Evolutionary conservation across 1,140 invertebrate genomes (phyloP), one percentile per base, ranked within the genome.

Genomic region (Apis cerana): DNA sequence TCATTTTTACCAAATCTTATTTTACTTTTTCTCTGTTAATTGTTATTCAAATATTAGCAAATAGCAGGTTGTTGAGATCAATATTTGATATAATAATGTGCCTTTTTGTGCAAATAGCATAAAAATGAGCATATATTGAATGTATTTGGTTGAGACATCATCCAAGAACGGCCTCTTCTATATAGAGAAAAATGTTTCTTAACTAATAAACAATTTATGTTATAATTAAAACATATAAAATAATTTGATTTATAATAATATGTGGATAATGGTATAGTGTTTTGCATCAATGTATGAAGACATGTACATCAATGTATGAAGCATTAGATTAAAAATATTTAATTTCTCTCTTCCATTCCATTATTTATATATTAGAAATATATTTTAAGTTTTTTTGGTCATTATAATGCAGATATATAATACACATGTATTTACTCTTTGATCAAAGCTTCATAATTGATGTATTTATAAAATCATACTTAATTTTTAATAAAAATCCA

Each of bases 151-250:
- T 83, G 85, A 82, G 50, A 89, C 85, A 88, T 88, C 69, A 59
- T 87, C 88, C 81, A 88, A 82, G 75, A 89, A 89, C 83, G 89
- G 88, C 89, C 85, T 89, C 85, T 85, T 74, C 77, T 82, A 75
- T 82, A 75, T 74, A 77, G 75, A 61, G 65, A 69, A 68, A 67
- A 68, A 13, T 74, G 50, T 85, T 84, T 82, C 68, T 75, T 84
- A 80, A 64, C 77, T n/a, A 62, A 86, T 82, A 68, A 70, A 86
- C 43, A 82, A 52, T 61, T 86, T 75, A 72, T 72, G 71, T 77
- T 80, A 85, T 68, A 81, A 83, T 69, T 50, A 75, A 88, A 85
- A 59, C 33, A 78, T 88, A 72, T 52, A 71, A 74, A 78, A 58
- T 75, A 74, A 85, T 79, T 88, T 88, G 61, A 82, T 88, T 85